Percentiles rank a stretch among this genome's conserved stretches.
These are phyloP conservation scores for Agrotis clavis DNA, from an alignment of 2,888 invertebrate genomes.

Conservation along the genomic window DNA sequence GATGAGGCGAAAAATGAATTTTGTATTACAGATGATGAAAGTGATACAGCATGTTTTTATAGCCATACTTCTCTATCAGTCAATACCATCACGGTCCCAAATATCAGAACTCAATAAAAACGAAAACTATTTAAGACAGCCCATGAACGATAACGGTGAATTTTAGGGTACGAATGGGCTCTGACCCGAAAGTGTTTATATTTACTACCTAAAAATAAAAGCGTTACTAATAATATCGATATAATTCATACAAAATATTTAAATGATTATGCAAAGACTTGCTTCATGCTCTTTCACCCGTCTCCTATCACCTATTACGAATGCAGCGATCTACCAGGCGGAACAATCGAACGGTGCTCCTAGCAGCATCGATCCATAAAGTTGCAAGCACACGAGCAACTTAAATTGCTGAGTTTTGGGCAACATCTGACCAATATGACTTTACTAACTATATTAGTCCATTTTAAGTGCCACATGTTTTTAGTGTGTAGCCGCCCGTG, in stretches of 20 bases:
- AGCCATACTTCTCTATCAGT: too few species aligned
- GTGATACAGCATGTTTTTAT: too few species aligned
- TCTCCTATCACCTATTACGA: conserved; percentile 56
- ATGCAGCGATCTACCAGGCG: conserved; percentile 68
- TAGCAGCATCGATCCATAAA: conserved; percentile 71
- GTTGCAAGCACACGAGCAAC: conserved; percentile 25
- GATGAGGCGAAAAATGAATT: too few species aligned
- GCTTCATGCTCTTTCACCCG: conserved; percentile 55
- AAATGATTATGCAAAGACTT: conserved; percentile 42
- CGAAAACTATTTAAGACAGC: background rate
- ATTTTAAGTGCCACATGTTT: too few species aligned
- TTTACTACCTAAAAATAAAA: conserved; percentile 12
- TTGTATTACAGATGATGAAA: too few species aligned
- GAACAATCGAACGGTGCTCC: conserved; percentile 74
- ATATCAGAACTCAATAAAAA: too few species aligned
- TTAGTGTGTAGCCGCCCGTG: too few species aligned
- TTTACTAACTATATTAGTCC: too few species aligned
- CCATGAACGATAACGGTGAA: background rate
- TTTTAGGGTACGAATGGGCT: too few species aligned
- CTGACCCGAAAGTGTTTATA: conserved; percentile 31
- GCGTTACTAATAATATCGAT: background rate
- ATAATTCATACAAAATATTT: conserved; percentile 21
- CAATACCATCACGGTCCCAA: too few species aligned
- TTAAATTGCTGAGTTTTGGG: background rate
- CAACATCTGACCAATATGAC: background rate